phyloP scores from a whole-genome alignment of 2,113 vertebrate species.

The Peromyscus maniculatus region DNA sequence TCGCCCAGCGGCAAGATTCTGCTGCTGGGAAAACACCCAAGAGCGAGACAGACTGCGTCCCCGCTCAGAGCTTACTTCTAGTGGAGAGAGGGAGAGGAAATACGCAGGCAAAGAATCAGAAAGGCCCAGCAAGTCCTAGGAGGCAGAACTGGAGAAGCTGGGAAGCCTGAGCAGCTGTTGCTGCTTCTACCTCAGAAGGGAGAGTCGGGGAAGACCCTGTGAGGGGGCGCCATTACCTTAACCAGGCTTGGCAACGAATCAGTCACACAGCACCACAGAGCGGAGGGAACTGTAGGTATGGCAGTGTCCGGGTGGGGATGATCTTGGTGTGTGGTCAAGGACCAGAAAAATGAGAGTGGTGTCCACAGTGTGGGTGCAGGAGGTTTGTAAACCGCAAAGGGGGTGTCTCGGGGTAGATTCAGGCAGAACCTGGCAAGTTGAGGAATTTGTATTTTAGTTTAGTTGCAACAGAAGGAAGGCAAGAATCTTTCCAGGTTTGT shows the following conservation, averaged over 20 bases:
- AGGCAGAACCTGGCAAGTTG: background rate
- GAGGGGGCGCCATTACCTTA: background rate
- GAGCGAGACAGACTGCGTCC: background rate
- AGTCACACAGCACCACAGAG: no score
- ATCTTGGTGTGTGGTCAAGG: background rate
- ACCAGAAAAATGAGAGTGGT: background rate
- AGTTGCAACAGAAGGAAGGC: background rate
- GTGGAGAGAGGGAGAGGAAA: background rate
- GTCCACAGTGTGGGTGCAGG: background rate
- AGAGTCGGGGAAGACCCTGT: background rate
- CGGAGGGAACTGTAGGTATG: background rate
- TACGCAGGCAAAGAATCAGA: background rate
- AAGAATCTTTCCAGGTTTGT: background rate
- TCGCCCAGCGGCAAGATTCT: background rate
- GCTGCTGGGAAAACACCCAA: background rate
- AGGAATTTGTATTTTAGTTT: constrained; percentile 27
- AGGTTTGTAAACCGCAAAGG: background rate
- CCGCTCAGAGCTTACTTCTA: background rate
- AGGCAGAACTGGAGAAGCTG: background rate
- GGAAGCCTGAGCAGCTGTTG: background rate
- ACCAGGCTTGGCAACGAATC: background rate
- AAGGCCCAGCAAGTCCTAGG: background rate
- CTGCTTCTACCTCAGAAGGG: background rate
- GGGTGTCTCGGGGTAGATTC: background rate
- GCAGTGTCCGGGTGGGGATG: background rate